Evolutionary conservation across 1,140 invertebrate species (phyloP).

Genomic region (Orchestia grillus): DNA sequence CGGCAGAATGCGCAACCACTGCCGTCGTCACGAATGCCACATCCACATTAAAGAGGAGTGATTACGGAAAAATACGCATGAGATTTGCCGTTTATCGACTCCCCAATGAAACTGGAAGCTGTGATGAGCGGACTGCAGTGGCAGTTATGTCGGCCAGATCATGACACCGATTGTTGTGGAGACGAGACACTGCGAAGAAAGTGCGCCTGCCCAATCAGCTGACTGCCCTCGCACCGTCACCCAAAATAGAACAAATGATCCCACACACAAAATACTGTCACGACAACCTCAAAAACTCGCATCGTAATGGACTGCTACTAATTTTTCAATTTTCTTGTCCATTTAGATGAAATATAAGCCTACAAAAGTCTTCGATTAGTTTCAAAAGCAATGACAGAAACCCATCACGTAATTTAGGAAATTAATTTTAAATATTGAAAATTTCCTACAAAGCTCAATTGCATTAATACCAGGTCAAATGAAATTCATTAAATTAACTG

Average conservation of each 20-base stretch:
- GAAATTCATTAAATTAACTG: neutral
- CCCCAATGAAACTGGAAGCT: neutral
- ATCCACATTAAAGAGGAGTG: neutral
- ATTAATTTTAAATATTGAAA: neutral
- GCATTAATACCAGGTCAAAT: neutral
- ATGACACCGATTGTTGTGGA: neutral
- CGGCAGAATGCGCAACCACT: neutral
- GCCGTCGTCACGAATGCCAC: neutral
- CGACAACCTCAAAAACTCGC: neutral
- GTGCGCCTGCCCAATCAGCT: slow-evolving; percentile 12
- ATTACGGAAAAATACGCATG: neutral
- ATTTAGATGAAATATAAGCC: neutral
- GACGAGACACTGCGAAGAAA: neutral
- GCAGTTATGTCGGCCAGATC: neutral
- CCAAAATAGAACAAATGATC: slow-evolving; percentile 27
- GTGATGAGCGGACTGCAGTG: neutral
- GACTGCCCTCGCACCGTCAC: neutral
- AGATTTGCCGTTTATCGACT: neutral
- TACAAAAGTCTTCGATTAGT: neutral
- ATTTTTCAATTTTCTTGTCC: neutral
- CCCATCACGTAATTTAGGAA: slow-evolving; percentile 16
- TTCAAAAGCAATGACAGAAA: neutral
- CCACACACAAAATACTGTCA: neutral
- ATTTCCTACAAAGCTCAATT: neutral
- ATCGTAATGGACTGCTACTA: neutral